Percentiles rank a stretch among this genome's conserved stretches.
phyloP scores from a whole-genome alignment of 2,797 vertebrate genomes.

The Syngnathus rostellatus region DNA sequence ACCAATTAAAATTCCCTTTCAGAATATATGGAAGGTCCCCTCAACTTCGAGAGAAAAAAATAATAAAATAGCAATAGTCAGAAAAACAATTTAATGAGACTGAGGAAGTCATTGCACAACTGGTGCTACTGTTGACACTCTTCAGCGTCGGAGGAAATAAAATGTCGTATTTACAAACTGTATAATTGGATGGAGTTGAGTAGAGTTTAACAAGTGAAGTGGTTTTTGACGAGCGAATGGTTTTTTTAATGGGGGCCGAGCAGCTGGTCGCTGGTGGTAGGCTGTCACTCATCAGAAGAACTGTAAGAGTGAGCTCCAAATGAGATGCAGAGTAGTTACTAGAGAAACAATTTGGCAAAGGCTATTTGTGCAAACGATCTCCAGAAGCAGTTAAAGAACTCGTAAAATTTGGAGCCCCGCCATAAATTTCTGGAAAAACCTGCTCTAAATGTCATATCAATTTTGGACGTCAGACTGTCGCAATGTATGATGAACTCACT shows the following conservation, averaged over 20 bases:
- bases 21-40: constrained; percentile 27
- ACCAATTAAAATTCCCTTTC: constrained; percentile 34
- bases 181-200: constrained; percentile 22
- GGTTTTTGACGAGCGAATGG: constrained; percentile 19
- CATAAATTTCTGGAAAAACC: neutral
- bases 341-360: constrained; percentile 14
- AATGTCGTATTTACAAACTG: constrained; percentile 23
- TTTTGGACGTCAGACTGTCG: neutral
- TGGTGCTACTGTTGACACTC: neutral
- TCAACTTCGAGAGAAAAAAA: constrained; percentile 22
- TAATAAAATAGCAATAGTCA: constrained; percentile 11
- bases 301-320: constrained; percentile 15
- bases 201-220: constrained; percentile 20
- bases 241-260: constrained; percentile 11
- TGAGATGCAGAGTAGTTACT: constrained; percentile 16
- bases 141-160: constrained; percentile 10
- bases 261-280: constrained; percentile 25
- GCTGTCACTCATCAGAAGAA: constrained; percentile 10
- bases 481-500: neutral
- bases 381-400: constrained; percentile 9
- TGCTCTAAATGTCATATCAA: neutral
- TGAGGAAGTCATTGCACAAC: constrained; percentile 13
- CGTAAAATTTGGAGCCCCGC: neutral
- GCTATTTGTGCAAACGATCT: constrained; percentile 2
- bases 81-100: constrained; percentile 15